phyloP scores from a whole-genome alignment of 2,888 invertebrate genomes.

The Atrina japonica region DNA sequence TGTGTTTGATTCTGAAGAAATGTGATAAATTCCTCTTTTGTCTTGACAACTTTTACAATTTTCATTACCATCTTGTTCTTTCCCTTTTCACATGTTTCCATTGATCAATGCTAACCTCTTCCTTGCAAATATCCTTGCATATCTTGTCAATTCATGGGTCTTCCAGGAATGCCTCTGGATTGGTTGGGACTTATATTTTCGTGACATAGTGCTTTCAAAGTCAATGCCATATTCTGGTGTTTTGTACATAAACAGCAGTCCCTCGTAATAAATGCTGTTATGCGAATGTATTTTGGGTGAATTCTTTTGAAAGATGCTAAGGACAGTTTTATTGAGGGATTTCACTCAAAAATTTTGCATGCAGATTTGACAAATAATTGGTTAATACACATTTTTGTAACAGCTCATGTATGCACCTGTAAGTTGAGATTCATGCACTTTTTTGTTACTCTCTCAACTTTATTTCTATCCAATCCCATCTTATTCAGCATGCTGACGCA shows the following conservation, averaged over 20 bases:
- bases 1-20: background rate
- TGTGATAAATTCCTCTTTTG: conserved; percentile 17
- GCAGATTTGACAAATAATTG: conserved; percentile 12
- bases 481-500: conserved; percentile 2
- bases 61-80: conserved; percentile 24
- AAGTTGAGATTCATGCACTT: background rate
- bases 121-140: background rate
- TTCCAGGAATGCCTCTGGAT: conserved; percentile 5
- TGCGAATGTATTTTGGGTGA: conserved; percentile 6
- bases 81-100: conserved; percentile 26
- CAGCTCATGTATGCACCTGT: background rate
- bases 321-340: conserved; percentile 6
- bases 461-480: conserved; percentile 1
- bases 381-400: conserved; percentile 7
- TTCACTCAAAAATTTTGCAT: conserved; percentile 9
- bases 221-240: conserved; percentile 26
- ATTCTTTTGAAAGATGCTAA: conserved; percentile 10
- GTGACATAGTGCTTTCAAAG: background rate
- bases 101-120: background rate
- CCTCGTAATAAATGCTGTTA: conserved; percentile 5
- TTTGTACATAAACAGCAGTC: background rate
- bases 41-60: background rate
- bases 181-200: background rate
- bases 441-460: background rate
- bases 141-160: background rate